Evolutionary conservation across 2,888 invertebrate species (phyloP), one percentile per base, ranked within the genome.

Genomic region (Laothoe populi): DNA sequence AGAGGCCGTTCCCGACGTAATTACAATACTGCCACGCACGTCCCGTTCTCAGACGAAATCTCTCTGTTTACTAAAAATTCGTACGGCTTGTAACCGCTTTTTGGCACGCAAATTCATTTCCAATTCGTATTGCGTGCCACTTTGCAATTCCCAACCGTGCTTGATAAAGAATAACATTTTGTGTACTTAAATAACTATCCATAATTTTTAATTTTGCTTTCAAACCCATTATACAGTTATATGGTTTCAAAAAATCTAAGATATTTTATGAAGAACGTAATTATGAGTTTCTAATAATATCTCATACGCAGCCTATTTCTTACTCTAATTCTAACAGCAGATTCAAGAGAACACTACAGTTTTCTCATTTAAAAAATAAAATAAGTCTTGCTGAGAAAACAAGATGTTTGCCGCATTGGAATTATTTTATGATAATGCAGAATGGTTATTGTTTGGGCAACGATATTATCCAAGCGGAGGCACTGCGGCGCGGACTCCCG

Each of bases 401-500:
- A 86, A 84, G 83, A 87, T 86, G 87, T 88, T 87, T 87, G 85
- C 83, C 77, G 84, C 84, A 88, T 90, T 86, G 83, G 87, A 90
- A 91, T 90, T 87, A 84, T 89, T 90, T 90, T 89, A 90, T 91
- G 88, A 90, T 91, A 89, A 89, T 89, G 84, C 86, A 82, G 86
- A 83, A 78, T 78, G 84, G 89, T 89, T 91, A 90, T 90, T 90
- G 90, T 90, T 89, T 89, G 81, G 82, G 84, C 78, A 82, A 84
- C 88, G 90, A 91, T 90, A 87, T 81, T 87, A 91, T 92, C 90
- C 88, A 83, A 83, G 78, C 82, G 80, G 78, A 75, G 74, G 76
- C 78, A 16, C 31, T 10, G 53, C 16, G 53, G 75, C 78, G 64
- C 75, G 75, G 81, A 79, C 87, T 90, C 90, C 90, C 86, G 90